Base-by-base conservation (phyloP, 2,797 vertebrate species). In the Apogon hyalosoma region DNA sequence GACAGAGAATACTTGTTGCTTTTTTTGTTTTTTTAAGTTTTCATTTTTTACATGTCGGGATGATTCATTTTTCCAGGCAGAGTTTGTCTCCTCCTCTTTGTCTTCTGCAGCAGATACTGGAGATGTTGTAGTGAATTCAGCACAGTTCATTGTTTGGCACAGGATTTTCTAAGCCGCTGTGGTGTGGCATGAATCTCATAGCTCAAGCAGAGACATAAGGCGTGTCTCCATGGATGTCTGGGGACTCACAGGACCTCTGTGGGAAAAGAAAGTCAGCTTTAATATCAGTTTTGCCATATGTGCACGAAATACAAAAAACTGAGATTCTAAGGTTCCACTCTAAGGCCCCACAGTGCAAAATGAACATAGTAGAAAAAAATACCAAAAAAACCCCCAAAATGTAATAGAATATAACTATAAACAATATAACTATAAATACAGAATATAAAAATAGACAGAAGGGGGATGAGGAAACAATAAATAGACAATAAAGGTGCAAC, bases 231-330 rank as follows among this genome's bases (percentile, higher is more conserved):
- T 61, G 65, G 16, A 77, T 42, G 77, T 21, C 63, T 58, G 63
- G 19, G 47, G 45, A 48, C 74, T 93, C 86, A 94, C 83, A 94
- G 92, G 64, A 94, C 93, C 81, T 94, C 94, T 94, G 90, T 4
- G 8, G 59, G 64, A 8, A 50, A 16, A 57, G 1, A 42, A 55
- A 6, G 57, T 33, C 8, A 74, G 0, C 61, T 14, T 58, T 6
- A 21, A 60, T 48, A 13, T 6, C 11, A n/a, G n/a, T n/a, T n/a
- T n/a, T n/a, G n/a, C n/a, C n/a, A n/a, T n/a, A 36, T 19, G 49
- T 33, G 6, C 31, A 33, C 6, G 1, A 33, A 2, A 24, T 4
- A 24, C 21, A 24, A 24, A 24, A 24, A 24, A 24, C 21, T 2
- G 21, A 24, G 4, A 24, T 24, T 24, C 21, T 24, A 24, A 24